Evolutionary conservation across 2,797 vertebrate genomes (phyloP).

Genomic region (Acanthurus tractus): DNA sequence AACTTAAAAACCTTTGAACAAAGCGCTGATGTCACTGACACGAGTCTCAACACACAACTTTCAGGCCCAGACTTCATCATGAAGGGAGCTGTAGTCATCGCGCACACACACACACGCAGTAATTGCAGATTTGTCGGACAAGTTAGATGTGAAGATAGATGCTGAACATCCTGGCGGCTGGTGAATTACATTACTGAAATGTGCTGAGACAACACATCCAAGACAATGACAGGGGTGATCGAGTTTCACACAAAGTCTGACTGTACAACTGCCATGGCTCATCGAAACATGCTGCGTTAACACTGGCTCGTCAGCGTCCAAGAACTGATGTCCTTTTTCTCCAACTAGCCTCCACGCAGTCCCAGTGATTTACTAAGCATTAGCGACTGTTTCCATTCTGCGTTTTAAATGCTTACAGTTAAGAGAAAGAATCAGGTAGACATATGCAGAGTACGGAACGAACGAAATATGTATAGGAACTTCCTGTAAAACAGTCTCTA

Average conservation of each 20-base stretch:
- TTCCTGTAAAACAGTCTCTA: conserved; percentile 79
- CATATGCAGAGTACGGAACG: conserved; percentile 69
- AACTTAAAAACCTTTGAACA: conserved; percentile 58
- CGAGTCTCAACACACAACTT: conserved; percentile 45
- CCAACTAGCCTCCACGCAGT: conserved; percentile 40
- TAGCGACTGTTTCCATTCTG: conserved; percentile 47
- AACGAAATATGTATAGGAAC: conserved; percentile 75
- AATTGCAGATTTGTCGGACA: conserved; percentile 57
- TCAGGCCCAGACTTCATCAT: conserved; percentile 49
- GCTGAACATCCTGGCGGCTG: conserved; percentile 72
- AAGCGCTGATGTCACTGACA: conserved; percentile 53
- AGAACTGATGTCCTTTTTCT: conserved; percentile 43
- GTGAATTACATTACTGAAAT: conserved; percentile 79
- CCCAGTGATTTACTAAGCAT: conserved; percentile 54
- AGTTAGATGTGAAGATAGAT: conserved; percentile 65
- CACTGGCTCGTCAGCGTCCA: conserved; percentile 54
- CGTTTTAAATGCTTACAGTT: conserved; percentile 75
- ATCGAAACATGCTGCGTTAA: conserved; percentile 62
- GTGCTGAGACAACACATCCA: conserved; percentile 75
- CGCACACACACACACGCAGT: conserved; percentile 14
- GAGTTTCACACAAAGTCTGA: conserved; percentile 68
- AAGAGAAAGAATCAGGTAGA: conserved; percentile 65
- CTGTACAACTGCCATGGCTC: conserved; percentile 77
- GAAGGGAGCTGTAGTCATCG: conserved; percentile 48
- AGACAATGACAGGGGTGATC: conserved; percentile 66